These are phyloP conservation scores for Neogale vison DNA, from an alignment of 2,113 vertebrate genomes.

Conservation along the genomic window DNA sequence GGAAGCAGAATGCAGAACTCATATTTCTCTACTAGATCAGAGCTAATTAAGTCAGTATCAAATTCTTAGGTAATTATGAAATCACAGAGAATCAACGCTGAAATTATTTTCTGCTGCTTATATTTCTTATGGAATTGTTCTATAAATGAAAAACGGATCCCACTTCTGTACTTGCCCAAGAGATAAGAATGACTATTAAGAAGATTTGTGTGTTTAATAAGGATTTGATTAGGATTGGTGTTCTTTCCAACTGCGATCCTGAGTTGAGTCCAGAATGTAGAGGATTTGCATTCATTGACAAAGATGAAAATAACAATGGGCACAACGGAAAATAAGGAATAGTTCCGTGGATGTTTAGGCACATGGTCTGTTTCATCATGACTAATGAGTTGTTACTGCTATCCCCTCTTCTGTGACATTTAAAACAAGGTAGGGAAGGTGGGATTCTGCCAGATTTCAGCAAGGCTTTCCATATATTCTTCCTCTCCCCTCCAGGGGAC, in stretches of 20 bases:
- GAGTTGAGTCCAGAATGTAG: not conserved
- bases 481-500: not conserved
- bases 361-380: not conserved
- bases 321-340: not conserved
- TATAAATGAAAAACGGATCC: constrained; percentile 47
- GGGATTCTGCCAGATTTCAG: constrained; percentile 26
- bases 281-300: not conserved
- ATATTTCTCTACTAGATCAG: not conserved
- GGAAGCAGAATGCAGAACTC: not conserved
- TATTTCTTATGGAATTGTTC: constrained; percentile 25
- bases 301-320: not conserved
- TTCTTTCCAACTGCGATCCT: constrained; percentile 26
- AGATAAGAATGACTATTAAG: constrained; percentile 20
- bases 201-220: constrained; percentile 50
- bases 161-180: not conserved
- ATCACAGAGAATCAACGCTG: not conserved
- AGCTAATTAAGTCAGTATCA: constrained; percentile 25
- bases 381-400: not conserved
- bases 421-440: not conserved
- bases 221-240: not conserved
- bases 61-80: not conserved
- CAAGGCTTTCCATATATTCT: not conserved
- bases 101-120: not conserved
- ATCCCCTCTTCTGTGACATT: not conserved
- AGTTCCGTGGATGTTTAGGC: not conserved